Evolutionary conservation across 2,888 invertebrate genomes (phyloP).

Genomic region (Cheilosia scutellata): DNA sequence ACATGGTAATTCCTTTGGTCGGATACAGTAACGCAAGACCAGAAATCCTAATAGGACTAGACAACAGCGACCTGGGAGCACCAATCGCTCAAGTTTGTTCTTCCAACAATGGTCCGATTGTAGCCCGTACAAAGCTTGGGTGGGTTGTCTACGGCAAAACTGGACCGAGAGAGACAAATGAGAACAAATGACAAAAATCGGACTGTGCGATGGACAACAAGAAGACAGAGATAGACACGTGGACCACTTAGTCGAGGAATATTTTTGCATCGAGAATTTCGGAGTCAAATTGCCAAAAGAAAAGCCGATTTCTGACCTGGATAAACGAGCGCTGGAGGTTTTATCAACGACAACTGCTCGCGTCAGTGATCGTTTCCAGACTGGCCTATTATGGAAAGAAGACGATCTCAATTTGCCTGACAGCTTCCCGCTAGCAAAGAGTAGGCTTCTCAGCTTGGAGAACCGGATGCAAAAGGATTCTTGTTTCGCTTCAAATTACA

Average conservation of each 20-base stretch:
- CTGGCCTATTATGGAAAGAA: conserved; percentile 53
- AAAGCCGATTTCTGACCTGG: background rate
- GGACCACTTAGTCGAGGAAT: conserved; percentile 18
- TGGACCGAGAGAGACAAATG: background rate
- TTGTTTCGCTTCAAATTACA: conserved; percentile 39
- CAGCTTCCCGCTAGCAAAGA: conserved; percentile 46
- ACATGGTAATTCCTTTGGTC: conserved; percentile 9
- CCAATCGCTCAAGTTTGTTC: conserved; percentile 10
- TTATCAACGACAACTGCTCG: background rate
- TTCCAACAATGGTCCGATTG: conserved; percentile 21
- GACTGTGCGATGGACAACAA: background rate
- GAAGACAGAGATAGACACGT: background rate
- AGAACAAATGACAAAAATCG: background rate
- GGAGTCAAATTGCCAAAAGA: conserved; percentile 16
- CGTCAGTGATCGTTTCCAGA: background rate
- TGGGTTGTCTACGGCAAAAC: conserved; percentile 30
- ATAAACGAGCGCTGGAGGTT: conserved; percentile 15
- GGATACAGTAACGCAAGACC: conserved; percentile 28
- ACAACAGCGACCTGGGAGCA: conserved; percentile 42
- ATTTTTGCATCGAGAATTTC: conserved; percentile 24
- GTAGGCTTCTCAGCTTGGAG: conserved; percentile 48
- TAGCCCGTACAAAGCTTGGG: conserved; percentile 38
- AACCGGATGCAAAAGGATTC: conserved; percentile 48
- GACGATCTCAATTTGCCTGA: conserved; percentile 44
- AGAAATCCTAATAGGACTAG: conserved; percentile 42